Percentiles rank a stretch among this genome's conserved stretches.
phyloP scores from a whole-genome alignment of 92 coral and sea anemone species.

The Metridium senile region DNA sequence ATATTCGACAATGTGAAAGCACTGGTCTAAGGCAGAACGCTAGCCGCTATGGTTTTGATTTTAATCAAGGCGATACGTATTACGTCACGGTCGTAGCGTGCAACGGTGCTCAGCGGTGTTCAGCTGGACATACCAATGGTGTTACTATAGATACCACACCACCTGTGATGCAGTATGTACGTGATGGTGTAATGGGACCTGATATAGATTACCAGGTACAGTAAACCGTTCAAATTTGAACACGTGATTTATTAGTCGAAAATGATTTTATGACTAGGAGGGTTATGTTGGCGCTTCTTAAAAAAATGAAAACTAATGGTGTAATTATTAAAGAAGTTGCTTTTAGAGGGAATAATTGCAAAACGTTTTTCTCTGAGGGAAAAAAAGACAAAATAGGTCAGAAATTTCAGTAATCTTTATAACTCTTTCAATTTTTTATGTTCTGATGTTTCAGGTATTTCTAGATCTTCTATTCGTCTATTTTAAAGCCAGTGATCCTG shows the following conservation, averaged over 20 bases:
- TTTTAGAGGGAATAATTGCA: too few relatives aligned
- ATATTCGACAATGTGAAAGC: constrained; percentile 85
- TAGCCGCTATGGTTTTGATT: constrained; percentile 72
- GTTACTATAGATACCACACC: constrained; percentile 92
- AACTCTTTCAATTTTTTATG: not conserved
- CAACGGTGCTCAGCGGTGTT: constrained; percentile 89
- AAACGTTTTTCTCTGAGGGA: too few relatives aligned
- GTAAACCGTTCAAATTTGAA: too few relatives aligned
- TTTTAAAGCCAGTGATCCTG: constrained; percentile 81
- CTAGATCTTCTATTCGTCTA: constrained; percentile 85
- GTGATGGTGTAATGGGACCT: constrained; percentile 95
- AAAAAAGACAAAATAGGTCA: too few relatives aligned
- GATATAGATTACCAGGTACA: constrained; percentile 95
- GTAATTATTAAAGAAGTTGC: too few relatives aligned
- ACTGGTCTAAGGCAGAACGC: constrained; percentile 79
- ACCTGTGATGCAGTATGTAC: constrained; percentile 82
- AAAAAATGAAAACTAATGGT: too few relatives aligned
- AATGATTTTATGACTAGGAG: too few relatives aligned
- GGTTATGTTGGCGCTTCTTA: too few relatives aligned
- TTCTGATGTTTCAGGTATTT: constrained; percentile 78
- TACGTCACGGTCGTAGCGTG: constrained; percentile 92
- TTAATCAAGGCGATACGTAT: constrained; percentile 76
- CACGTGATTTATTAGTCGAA: too few relatives aligned
- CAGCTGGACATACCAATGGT: constrained; percentile 88
- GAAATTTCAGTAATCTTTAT: too few relatives aligned